Base-by-base conservation (phyloP, 2,888 invertebrate species). In the Calephelis perditalis region DNA sequence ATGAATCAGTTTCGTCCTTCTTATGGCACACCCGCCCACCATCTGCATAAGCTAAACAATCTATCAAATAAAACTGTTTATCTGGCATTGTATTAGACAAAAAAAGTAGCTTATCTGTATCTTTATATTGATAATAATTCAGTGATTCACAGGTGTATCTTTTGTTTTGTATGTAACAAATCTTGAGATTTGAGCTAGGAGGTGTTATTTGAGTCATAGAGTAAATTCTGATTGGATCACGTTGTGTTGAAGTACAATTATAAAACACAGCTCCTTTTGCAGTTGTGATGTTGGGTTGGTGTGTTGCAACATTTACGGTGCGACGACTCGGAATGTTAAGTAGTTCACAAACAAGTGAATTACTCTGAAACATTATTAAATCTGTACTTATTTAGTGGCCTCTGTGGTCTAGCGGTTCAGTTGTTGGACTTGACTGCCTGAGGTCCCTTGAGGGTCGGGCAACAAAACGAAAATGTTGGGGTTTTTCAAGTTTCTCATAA, bases 241-340 rank as follows among this genome's bases (percentile, higher is more conserved):
- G 88, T 68, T 76, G 70, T n/a, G 67, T 37, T 3, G 65, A 65
- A 5, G 82, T 69, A 62, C 89, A 89, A 60, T 81, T 77, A 65
- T 79, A 86, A 60, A 86, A 75, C 26, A 74, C 55, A 10, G 73
- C 59, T 26, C 64, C 62, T 58, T 78, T 71, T 9, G 69, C 63
- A 65, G 81, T 80, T 43, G 89, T 86, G 65, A 89, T 79, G 65
- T 82, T 86, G 5, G 86, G 86, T 65, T 87, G 84, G 62, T 86
- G 77, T n/a, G 76, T 75, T 7, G 87, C 87, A 26, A 73, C 54
- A n/a, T 71, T 70, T 60, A 63, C 62, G 60, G 57, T 73, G 61
- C 80, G 75, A 52, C 78, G 79, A 62, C 61, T 63, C 3, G 71
- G 59, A 65, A 68, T 70, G 57, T 64, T 60, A 12, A 71, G 57